Evolutionary conservation across 2,888 invertebrate genomes (phyloP).

Genomic region (Hoplodrina blanda): DNA sequence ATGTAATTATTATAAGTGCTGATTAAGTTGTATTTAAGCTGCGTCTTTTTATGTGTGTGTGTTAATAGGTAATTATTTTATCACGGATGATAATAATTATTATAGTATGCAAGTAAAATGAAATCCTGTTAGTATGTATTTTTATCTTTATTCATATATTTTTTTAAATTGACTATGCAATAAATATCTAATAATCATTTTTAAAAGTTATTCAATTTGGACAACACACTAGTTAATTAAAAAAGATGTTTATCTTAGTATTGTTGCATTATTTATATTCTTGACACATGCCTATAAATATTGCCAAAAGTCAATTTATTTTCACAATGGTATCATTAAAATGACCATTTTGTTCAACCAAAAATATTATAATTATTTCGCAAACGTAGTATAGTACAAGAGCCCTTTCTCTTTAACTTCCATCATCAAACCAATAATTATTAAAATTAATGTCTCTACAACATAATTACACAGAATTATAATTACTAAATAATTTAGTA

Average conservation of each 20-base stretch:
- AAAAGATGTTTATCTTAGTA: too few relatives aligned
- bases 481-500: constrained; percentile 56
- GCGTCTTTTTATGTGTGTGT: background rate
- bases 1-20: constrained; percentile 26
- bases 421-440: constrained; percentile 25
- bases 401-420: constrained; percentile 6
- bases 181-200: too few relatives aligned
- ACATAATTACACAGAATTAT: constrained; percentile 32
- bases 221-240: too few relatives aligned
- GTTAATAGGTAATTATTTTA: constrained; percentile 6
- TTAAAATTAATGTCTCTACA: constrained; percentile 33
- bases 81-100: constrained; percentile 20
- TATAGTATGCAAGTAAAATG: background rate
- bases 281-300: too few relatives aligned
- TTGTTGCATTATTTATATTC: too few relatives aligned
- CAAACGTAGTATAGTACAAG: background rate
- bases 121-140: constrained; percentile 1
- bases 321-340: background rate
- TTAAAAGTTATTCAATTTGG: too few relatives aligned
- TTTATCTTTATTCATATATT: too few relatives aligned
- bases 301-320: too few relatives aligned
- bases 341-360: background rate
- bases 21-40: constrained; percentile 27
- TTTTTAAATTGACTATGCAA: too few relatives aligned
- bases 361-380: constrained; percentile 4